Percentiles rank a stretch among this genome's conserved stretches.
Conservation (phyloP, 1,140 invertebrate genomes). For the Pollicipes pollicipes region DNA sequence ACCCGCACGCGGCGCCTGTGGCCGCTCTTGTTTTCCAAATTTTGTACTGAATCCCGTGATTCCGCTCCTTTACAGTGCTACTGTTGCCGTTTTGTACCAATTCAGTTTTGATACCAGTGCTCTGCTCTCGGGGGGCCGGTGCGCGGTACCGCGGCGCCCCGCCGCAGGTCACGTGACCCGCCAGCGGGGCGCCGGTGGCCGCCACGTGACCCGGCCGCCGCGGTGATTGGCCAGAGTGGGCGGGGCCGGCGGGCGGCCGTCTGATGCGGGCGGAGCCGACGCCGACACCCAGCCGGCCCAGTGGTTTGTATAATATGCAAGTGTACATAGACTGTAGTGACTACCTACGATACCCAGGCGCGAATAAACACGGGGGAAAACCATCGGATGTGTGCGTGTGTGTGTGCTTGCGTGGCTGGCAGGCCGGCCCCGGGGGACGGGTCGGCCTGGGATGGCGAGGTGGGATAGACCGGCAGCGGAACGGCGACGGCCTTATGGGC, state of each 20-base stretch:
- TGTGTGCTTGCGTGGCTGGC: no score
- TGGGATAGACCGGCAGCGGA: no score
- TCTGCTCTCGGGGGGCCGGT: neutral
- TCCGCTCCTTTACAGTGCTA: neutral
- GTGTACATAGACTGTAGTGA: neutral
- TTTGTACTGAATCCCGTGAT: neutral
- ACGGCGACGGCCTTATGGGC: no score
- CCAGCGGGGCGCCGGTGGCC: no score
- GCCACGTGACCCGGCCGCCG: no score
- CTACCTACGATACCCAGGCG: neutral
- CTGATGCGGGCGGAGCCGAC: no score
- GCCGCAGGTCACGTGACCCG: neutral
- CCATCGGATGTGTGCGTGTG: neutral
- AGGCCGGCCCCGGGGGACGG: no score
- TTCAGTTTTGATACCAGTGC: slow-evolving; percentile 1
- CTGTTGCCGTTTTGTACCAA: neutral
- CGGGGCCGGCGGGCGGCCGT: no score
- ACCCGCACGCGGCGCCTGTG: no score
- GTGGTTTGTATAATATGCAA: slow-evolving; percentile 2
- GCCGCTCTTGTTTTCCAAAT: neutral
- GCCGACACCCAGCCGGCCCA: neutral
- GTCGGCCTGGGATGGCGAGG: no score
- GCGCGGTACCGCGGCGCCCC: no score
- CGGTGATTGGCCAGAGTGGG: neutral
- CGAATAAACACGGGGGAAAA: neutral